Evolutionary conservation across 2,888 invertebrate genomes (phyloP), one percentile per base, ranked within the genome.

Genomic region (Andricus curvator): DNA sequence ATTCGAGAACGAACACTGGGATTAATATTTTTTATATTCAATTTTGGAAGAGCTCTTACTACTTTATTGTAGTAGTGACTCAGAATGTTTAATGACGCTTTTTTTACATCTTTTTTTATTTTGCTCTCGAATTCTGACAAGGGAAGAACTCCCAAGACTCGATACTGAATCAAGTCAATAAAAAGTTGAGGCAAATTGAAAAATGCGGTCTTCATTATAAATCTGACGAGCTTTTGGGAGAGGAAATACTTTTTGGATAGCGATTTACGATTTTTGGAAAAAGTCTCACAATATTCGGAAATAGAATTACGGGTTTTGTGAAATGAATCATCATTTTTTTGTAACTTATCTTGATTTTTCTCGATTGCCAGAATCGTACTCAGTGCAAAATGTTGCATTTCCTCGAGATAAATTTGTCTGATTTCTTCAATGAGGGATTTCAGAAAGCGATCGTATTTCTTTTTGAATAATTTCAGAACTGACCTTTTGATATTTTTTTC

Each of bases 41-140:
- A 17, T 76, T 79, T 81, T 84, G 76, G 66, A 90, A 89, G 77
- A 94, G 90, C 90, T 78, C 87, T 80, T 44, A 93, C 88, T 9
- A 93, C 84, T 79, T 92, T 93, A 0, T 92, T 91, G 84, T 93
- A 94, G 92, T 93, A 94, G 22, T 90, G 88, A 87, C 93, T 93
- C 15, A 91, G 91, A 44, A 94, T 88, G 9, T 89, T 91, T 0
- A 91, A 87, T 4, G 93, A 91, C 2, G 88, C 90, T 80, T 92
- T 93, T 29, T 92, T 93, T 37, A 94, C 85, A 77, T 92, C 92
- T 17, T 82, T 88, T 20, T 82, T 86, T 66, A 90, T 88, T 25
- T 85, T 85, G 11, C 85, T 89, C 62, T 86, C 89, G 84, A 93
- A 89, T 22, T 90, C 89, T 2, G 82, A 78, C 15, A 93, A 82